Evolutionary conservation across 2,888 invertebrate species (phyloP).

Genomic region (Hermaeophaga mercurialis): DNA sequence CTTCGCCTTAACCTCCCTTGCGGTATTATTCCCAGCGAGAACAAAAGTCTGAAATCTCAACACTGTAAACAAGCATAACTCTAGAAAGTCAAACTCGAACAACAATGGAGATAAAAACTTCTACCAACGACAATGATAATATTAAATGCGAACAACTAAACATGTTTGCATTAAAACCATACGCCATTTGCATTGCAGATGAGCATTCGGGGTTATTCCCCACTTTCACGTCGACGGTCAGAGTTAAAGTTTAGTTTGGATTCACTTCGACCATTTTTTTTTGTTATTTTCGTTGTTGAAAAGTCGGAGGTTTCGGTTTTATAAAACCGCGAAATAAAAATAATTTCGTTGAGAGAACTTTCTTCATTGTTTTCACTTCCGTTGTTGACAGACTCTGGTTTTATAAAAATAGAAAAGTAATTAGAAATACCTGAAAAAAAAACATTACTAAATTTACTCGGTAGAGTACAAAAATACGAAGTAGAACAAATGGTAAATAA

Average conservation of each 20-base stretch:
- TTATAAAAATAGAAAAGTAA: no score
- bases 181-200: slow-evolving; percentile 28
- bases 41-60: neutral
- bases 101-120: slow-evolving; percentile 18
- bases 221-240: slow-evolving; percentile 1
- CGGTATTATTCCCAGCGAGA: neutral
- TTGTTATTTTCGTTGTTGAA: neutral
- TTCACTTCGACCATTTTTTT: neutral
- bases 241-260: slow-evolving; percentile 4
- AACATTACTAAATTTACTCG: no score
- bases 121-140: slow-evolving; percentile 7
- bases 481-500: no score
- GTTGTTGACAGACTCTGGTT: no score
- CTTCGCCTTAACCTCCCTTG: no score
- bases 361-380: no score
- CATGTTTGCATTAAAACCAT: slow-evolving; percentile 23
- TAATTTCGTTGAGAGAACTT: no score
- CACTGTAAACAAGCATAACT: slow-evolving; percentile 8
- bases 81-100: slow-evolving; percentile 16
- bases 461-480: no score
- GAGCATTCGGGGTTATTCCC: slow-evolving; percentile 1
- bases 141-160: slow-evolving; percentile 10
- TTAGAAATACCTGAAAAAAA: no score
- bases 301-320: no score
- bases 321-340: no score